Conservation (phyloP, 2,888 invertebrate species). For the Dicyrtomina minuta region DNA sequence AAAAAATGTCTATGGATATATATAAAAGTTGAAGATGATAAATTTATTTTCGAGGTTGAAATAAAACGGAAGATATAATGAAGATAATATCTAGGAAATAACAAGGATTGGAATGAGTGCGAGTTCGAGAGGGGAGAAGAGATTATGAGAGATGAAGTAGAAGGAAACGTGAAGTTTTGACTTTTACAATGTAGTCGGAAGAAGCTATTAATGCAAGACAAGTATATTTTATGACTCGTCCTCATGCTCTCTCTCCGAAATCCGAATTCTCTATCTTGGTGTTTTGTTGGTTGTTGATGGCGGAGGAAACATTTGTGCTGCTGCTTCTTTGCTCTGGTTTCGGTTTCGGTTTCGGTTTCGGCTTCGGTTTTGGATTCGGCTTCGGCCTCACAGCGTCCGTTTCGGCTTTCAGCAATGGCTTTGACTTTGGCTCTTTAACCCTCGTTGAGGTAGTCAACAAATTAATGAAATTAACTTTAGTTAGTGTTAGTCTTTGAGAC, state of each 20-base stretch:
- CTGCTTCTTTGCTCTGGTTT: too few relatives aligned
- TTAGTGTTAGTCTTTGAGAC: conserved; percentile 7
- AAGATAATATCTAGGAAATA: background rate
- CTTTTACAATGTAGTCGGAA: background rate
- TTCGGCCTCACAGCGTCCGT: too few relatives aligned
- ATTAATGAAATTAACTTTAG: conserved; percentile 35
- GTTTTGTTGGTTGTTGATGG: background rate
- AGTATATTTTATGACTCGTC: conserved; percentile 28
- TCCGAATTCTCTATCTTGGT: background rate
- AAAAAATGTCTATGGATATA: background rate
- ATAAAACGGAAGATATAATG: conserved; percentile 1
- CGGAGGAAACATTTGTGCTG: conserved; percentile 16
- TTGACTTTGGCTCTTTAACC: conserved; percentile 28
- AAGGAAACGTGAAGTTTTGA: conserved; percentile 13
- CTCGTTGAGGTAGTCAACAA: conserved; percentile 32
- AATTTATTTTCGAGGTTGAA: conserved; percentile 24
- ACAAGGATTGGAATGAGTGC: too few relatives aligned
- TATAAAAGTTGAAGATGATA: conserved; percentile 11
- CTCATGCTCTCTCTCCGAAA: conserved; percentile 4
- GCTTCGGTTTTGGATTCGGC: background rate
- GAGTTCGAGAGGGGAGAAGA: background rate
- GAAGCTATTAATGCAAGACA: conserved; percentile 30
- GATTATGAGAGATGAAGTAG: background rate
- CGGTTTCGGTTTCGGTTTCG: too few relatives aligned
- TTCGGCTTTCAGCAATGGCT: too few relatives aligned